phyloP scores from a whole-genome alignment of 2,888 invertebrate species.

The Xestoiulus laeticollis region DNA sequence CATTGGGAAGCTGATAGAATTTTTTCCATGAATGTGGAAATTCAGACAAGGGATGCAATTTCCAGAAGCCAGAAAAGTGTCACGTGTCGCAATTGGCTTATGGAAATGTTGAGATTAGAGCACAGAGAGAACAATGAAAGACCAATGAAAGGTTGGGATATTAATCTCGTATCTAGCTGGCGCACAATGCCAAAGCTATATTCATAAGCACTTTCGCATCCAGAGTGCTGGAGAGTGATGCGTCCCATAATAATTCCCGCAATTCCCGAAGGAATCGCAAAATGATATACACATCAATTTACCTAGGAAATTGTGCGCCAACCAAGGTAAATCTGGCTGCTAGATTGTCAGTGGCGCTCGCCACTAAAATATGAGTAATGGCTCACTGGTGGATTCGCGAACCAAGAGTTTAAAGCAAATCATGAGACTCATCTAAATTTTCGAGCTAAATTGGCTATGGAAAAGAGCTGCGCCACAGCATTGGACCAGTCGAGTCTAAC shows the following conservation, averaged over 20 bases:
- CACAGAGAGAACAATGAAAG: conserved; percentile 19
- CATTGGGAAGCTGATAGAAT: too few species aligned
- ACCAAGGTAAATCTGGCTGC: conserved; percentile 8
- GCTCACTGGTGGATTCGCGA: background rate
- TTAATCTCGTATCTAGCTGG: conserved; percentile 18
- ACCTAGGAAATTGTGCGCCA: conserved; percentile 18
- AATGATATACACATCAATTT: conserved; percentile 20
- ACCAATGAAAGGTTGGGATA: conserved; percentile 17
- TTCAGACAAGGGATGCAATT: background rate
- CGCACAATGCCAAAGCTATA: conserved; percentile 1
- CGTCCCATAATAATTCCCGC: conserved; percentile 26
- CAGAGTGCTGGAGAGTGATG: conserved; percentile 3
- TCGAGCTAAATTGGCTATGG: background rate
- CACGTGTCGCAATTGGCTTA: background rate
- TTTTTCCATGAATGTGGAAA: background rate
- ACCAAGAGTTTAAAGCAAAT: background rate
- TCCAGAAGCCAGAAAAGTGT: conserved; percentile 3
- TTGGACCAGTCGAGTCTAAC: too few species aligned
- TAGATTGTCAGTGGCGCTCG: conserved; percentile 11
- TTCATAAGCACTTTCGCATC: conserved; percentile 11
- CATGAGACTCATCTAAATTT: conserved; percentile 2
- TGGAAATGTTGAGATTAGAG: conserved; percentile 20
- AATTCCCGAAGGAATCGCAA: background rate
- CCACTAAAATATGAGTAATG: conserved; percentile 1
- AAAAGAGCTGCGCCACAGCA: background rate